phyloP scores from a whole-genome alignment of 2,797 vertebrate genomes.

The Hyperoplus lanceolatus region DNA sequence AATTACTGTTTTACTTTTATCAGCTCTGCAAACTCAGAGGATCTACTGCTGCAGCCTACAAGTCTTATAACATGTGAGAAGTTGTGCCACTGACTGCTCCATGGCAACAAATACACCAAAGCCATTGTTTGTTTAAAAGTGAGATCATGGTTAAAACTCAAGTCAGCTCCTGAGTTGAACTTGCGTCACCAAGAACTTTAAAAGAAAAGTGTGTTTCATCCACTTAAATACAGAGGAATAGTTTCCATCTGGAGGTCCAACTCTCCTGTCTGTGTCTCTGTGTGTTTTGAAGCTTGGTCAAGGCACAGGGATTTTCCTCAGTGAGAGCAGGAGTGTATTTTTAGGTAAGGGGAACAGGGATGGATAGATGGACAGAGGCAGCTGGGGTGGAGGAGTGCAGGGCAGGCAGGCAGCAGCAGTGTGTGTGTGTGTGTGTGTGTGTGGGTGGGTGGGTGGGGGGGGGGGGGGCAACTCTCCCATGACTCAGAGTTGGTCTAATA shows the following conservation, averaged over 20 bases:
- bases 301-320: constrained; percentile 80
- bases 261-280: constrained; percentile 33
- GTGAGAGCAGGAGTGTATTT: constrained; percentile 82
- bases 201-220: constrained; percentile 43
- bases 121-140: not conserved
- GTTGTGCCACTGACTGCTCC: not conserved
- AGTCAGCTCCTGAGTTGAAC: constrained; percentile 55
- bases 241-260: constrained; percentile 61
- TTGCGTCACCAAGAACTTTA: constrained; percentile 26
- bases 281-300: constrained; percentile 50
- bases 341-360: constrained; percentile 69
- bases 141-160: constrained; percentile 19
- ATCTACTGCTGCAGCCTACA: not conserved
- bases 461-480: constrained; percentile 57
- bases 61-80: not conserved
- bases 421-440: no score
- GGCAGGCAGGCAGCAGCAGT: constrained; percentile 19
- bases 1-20: constrained; percentile 23
- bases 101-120: not conserved
- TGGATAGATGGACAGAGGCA: constrained; percentile 83
- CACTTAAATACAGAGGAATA: constrained; percentile 52
- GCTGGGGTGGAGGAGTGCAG: constrained; percentile 73
- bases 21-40: constrained; percentile 5
- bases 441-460: not conserved
- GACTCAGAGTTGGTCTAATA: constrained; percentile 77